Base-by-base conservation (phyloP, 2,797 vertebrate genomes). In the Eidolon dupreanum region DNA sequence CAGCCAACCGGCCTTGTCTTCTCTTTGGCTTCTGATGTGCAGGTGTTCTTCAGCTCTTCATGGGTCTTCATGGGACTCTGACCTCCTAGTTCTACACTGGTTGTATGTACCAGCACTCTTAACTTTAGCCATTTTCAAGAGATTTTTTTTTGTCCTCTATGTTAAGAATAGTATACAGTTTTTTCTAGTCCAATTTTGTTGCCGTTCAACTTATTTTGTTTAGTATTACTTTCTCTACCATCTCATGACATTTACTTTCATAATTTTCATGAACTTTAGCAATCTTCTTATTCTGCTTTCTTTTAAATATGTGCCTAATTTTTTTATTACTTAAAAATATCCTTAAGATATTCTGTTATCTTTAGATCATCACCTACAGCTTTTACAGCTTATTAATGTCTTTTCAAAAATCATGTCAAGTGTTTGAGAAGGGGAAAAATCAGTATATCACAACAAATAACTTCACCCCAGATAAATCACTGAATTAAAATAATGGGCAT, bases 241-340 rank as follows among this genome's bases (percentile, higher is more conserved):
- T 93, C 38, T 68, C 63, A 83, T 66, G 43, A 53, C 61, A 63
- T 90, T 86, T 77, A 28, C 28, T 88, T 68, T 93, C 17, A 93
- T 82, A 83, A 73, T 83, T 95, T 85, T 88, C 8, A 65, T 87
- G 53, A 93, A 90, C 46, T 65, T 94, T 26, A 88, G 49, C 20
- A 33, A 36, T 75, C 46, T 81, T 81, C 46, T 77, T 70, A 90
- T 53, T 77, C 11, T 71, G 20, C 53, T 77, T 90, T 73, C 73
- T 85, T 94, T 82, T 75, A 92, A 93, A 87, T 87, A 15, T 28
- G 77, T 65, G 38, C 28, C 66, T 75, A 43, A 57, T 63, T 86
- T 84, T 92, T 43, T 38, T 68, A 65, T 59, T 88, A 85, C 61
- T n/a, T 24, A 43, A 81, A 79, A 85, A 68, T 19, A 7, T 86